phyloP scores from a whole-genome alignment of 2,888 invertebrate genomes.

The Caenorhabditis sinica region DNA sequence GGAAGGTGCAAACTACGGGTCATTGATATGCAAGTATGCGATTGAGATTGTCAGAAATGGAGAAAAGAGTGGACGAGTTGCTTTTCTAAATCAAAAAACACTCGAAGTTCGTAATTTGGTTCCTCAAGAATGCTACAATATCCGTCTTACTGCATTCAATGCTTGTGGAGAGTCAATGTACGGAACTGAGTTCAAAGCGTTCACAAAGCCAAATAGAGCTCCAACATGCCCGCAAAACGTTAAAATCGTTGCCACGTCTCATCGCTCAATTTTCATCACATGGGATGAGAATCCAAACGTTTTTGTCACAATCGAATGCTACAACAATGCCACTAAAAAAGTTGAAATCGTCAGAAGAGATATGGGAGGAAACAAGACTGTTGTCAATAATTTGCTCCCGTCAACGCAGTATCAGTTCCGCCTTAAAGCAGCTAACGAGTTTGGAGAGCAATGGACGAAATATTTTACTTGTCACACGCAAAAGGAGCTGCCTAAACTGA shows the following conservation, averaged over 20 bases:
- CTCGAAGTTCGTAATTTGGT: conserved; percentile 42
- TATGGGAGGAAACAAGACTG: conserved; percentile 1
- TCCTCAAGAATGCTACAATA: conserved; percentile 57
- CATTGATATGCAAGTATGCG: conserved; percentile 43
- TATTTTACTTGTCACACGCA: too few species aligned
- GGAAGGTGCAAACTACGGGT: conserved; percentile 44
- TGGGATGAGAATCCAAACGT: conserved; percentile 63
- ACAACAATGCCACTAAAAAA: background rate
- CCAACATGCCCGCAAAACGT: conserved; percentile 38
- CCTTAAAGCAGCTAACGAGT: conserved; percentile 61
- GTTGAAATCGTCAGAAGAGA: conserved; percentile 3
- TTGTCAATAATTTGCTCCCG: conserved; percentile 29
- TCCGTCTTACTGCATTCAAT: conserved; percentile 67
- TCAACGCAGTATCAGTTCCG: conserved; percentile 76
- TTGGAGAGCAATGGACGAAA: conserved; percentile 34
- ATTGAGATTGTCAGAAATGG: conserved; percentile 50
- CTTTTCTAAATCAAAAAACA: background rate
- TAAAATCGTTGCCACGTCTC: background rate
- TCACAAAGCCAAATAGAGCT: conserved; percentile 32
- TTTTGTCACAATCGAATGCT: conserved; percentile 26
- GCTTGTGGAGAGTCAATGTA: conserved; percentile 67
- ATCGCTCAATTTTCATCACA: conserved; percentile 55
- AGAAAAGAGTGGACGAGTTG: background rate
- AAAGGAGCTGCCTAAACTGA: too few species aligned
- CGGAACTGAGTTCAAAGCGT: conserved; percentile 2